Evolutionary conservation across 2,113 vertebrate species (phyloP).

Genomic region (Halcyon malimbica): DNA sequence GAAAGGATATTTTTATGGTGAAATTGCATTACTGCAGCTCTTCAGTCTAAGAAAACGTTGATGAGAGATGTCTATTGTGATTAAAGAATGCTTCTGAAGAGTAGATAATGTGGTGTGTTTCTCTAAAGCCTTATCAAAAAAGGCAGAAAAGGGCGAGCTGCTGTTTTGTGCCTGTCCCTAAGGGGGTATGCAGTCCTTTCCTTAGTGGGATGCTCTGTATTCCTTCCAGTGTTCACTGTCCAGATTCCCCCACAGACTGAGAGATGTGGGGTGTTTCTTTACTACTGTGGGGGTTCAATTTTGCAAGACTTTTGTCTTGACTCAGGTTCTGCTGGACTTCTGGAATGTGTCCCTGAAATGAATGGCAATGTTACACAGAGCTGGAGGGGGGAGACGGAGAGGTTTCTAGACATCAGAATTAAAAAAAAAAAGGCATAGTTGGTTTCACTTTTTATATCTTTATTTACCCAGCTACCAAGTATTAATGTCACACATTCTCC

Average conservation of each 20-base stretch:
- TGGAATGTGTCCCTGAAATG: neutral
- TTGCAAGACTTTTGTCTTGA: neutral
- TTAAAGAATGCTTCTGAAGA: neutral
- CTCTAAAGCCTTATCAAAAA: neutral
- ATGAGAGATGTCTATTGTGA: neutral
- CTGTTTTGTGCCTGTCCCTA: neutral
- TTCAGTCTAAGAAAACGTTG: neutral
- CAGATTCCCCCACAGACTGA: neutral
- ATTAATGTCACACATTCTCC: neutral
- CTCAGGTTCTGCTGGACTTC: neutral
- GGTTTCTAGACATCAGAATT: neutral
- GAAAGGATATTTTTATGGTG: neutral
- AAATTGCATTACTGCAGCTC: neutral
- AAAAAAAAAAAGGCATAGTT: neutral
- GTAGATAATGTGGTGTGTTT: neutral
- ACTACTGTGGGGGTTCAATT: rapidly evolving
- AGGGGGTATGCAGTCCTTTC: neutral
- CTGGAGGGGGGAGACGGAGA: neutral
- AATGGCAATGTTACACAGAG: neutral
- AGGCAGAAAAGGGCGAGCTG: neutral
- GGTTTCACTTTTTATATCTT: neutral
- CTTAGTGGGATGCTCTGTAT: neutral
- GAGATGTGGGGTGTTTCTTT: neutral
- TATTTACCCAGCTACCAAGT: neutral
- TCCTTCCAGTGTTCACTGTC: neutral